These are phyloP conservation scores for Eptatretus atami DNA, from an alignment of 2,797 vertebrate species.

Conservation along the genomic window DNA sequence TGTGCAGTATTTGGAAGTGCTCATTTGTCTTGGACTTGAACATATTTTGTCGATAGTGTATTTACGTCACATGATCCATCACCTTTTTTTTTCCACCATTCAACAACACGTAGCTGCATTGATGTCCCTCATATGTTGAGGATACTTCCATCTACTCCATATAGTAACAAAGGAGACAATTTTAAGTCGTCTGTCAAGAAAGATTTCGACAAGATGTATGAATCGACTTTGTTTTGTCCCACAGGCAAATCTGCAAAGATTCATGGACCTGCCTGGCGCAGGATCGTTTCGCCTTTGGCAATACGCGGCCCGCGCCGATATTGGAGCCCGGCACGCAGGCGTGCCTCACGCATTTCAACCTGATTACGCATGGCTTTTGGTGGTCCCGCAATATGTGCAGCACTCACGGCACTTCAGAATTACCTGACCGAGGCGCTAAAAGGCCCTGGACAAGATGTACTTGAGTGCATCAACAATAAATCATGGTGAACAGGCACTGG, in stretches of 20 bases:
- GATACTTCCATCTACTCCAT: no score
- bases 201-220: no score
- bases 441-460: constrained; percentile 81
- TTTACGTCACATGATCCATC: no score
- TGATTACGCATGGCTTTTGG: constrained; percentile 92
- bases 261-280: constrained; percentile 83
- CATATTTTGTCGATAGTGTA: no score
- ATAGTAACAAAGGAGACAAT: no score
- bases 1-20: no score
- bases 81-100: no score
- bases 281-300: constrained; percentile 80
- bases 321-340: constrained; percentile 72
- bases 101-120: no score
- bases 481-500: constrained; percentile 25
- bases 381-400: constrained; percentile 78
- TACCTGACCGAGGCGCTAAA: constrained; percentile 88
- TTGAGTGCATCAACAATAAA: constrained; percentile 62
- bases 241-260: constrained; percentile 92
- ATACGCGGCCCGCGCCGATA: constrained; percentile 56
- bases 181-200: no score
- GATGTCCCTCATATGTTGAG: no score
- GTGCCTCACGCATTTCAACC: constrained; percentile 86
- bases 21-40: no score
- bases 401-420: constrained; percentile 90
- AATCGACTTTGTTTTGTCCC: constrained; percentile 9